Evolutionary conservation across 2,888 invertebrate genomes (phyloP), one percentile per base, ranked within the genome.

Genomic region (Pristionchus japonicus): DNA sequence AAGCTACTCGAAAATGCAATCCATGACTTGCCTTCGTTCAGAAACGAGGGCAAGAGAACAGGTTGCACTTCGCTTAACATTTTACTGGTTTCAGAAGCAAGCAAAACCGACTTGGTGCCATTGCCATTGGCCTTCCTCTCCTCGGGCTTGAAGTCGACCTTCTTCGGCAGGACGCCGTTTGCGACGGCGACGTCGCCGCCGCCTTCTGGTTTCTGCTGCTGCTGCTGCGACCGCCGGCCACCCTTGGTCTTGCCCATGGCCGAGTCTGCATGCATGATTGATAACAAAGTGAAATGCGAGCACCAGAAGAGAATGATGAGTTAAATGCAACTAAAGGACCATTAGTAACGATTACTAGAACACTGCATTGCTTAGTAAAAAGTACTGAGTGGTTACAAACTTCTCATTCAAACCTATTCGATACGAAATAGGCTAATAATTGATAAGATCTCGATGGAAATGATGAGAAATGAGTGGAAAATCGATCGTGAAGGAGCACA

Each of bases 201-300:
- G 3, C 52, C 52, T 31, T 31, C 3, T 23, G 31, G 34, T 17
- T 20, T 7, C 43, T 7, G 40, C 37, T 43, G 43, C 77, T 20
- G 1, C 43, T 7, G 40, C 37, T 43, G 43, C 77, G 27, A n/a
- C 11, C 34, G 82, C 37, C 49, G 43, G 52, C 52, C 43, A 11
- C 43, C 57, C 31, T 52, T 52, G 34, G 82, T 34, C 82, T 83
- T 83, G 52, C 82, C 82, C 82, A 83, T 83, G 49, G n/a, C n/a
- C 17, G 70, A n/a, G n/a, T n/a, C n/a, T n/a, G n/a, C n/a, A n/a
- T n/a, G n/a, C n/a, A n/a, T n/a, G n/a, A n/a, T n/a, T n/a, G n/a
- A n/a, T n/a, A n/a, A n/a, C n/a, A n/a, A n/a, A n/a, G n/a, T n/a
- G n/a, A n/a, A n/a, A n/a, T n/a, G n/a, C n/a, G n/a, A n/a, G n/a